Conservation (phyloP, 1,140 invertebrate species). For the Vollenhovia emeryi region DNA sequence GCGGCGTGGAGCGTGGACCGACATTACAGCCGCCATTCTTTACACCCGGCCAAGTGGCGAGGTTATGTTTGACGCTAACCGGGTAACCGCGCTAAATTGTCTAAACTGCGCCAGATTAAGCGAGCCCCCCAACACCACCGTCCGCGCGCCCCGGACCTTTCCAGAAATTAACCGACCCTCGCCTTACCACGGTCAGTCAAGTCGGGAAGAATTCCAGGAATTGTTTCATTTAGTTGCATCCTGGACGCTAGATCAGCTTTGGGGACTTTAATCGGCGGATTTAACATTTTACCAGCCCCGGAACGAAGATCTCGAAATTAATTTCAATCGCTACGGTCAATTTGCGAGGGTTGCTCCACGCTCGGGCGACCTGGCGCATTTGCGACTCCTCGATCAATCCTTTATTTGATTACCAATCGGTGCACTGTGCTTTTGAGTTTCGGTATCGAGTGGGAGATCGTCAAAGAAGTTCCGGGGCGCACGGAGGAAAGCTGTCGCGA, state of each 20-base stretch:
- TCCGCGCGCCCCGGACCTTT: constrained; percentile 47
- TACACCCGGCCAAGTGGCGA: constrained; percentile 74
- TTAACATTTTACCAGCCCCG: background rate
- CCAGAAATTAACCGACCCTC: constrained; percentile 78
- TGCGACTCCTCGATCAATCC: background rate
- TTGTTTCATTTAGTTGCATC: constrained; percentile 75
- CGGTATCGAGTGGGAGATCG: background rate
- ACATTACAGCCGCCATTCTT: constrained; percentile 79
- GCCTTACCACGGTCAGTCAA: constrained; percentile 23
- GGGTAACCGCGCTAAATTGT: constrained; percentile 80
- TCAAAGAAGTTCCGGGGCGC: background rate
- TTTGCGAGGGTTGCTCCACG: background rate
- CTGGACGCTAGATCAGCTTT: background rate
- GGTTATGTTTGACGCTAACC: constrained; percentile 82
- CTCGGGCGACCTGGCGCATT: background rate
- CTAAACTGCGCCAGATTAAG: constrained; percentile 78
- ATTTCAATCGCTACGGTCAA: background rate
- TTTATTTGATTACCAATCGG: background rate
- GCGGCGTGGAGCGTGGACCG: constrained; percentile 63
- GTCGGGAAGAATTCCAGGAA: constrained; percentile 76
- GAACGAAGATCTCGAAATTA: background rate
- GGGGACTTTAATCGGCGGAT: background rate
- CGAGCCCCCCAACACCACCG: constrained; percentile 61
- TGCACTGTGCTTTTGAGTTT: background rate
- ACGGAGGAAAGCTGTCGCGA: constrained; percentile 20